Evolutionary conservation across 2,113 vertebrate species (phyloP).

Genomic region (Strix aluco): DNA sequence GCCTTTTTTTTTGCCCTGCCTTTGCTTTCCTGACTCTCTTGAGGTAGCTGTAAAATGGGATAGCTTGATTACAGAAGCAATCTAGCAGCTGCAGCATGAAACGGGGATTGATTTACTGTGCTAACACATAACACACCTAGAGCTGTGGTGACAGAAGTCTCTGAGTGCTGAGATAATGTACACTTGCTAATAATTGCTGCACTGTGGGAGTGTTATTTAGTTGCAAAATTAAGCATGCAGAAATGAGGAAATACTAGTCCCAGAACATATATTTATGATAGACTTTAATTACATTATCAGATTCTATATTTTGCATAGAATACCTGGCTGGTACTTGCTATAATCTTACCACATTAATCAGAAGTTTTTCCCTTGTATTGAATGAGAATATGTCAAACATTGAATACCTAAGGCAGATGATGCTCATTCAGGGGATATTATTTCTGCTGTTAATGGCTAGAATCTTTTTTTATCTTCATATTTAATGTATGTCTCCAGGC

Average conservation of each 20-base stretch:
- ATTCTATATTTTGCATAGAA: neutral
- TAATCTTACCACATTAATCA: neutral
- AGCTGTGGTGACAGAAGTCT: neutral
- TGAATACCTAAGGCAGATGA: neutral
- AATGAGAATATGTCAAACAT: neutral
- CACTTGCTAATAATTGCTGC: neutral
- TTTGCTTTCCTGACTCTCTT: neutral
- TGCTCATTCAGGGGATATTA: slow-evolving; percentile 32
- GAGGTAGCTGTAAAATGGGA: neutral
- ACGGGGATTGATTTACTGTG: neutral
- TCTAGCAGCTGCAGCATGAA: neutral
- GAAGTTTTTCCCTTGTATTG: neutral
- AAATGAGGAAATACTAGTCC: neutral
- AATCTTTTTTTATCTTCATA: slow-evolving; percentile 40
- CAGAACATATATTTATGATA: neutral
- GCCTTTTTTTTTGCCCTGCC: neutral
- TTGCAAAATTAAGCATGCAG: neutral
- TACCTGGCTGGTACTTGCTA: neutral
- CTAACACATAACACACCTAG: neutral
- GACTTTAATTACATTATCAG: neutral
- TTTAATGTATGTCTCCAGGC: slow-evolving; percentile 37
- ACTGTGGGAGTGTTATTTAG: neutral
- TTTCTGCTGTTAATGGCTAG: slow-evolving; percentile 29
- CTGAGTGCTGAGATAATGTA: neutral
- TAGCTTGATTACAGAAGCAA: neutral